Evolutionary conservation across 2,797 vertebrate genomes (phyloP).

Genomic region (Bucorvus abyssinicus): DNA sequence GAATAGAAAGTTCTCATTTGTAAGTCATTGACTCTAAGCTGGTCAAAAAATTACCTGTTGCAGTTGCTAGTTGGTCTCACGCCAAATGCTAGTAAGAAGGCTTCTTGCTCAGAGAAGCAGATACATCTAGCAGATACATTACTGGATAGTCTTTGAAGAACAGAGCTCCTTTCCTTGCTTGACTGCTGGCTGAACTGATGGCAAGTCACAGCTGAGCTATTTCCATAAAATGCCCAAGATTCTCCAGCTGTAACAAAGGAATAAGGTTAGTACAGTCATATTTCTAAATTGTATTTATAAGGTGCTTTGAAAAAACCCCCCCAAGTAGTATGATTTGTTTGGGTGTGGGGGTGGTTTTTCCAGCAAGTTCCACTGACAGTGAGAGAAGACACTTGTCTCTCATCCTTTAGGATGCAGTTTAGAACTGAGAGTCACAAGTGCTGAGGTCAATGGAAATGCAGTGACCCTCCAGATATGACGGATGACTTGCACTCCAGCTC

Average conservation of each 20-base stretch:
- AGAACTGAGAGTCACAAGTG: background rate
- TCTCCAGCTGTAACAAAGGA: background rate
- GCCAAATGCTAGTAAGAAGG: background rate
- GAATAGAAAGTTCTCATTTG: background rate
- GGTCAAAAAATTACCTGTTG: background rate
- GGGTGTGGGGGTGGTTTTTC: background rate
- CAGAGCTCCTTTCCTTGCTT: background rate
- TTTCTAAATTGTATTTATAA: background rate
- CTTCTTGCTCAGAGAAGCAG: background rate
- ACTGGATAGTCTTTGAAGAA: background rate
- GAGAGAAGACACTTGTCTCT: background rate
- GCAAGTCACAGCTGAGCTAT: background rate
- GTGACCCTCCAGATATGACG: background rate
- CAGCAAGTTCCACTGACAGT: background rate
- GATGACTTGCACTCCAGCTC: background rate
- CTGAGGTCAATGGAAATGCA: background rate
- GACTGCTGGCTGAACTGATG: background rate
- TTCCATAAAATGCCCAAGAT: background rate
- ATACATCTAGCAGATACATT: background rate
- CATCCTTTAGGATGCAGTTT: background rate
- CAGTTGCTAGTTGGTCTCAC: background rate
- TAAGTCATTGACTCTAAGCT: background rate
- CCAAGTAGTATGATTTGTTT: background rate
- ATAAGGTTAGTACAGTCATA: background rate
- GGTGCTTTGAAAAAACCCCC: background rate